Percentiles rank a stretch among this genome's conserved stretches.
phyloP scores from a whole-genome alignment of 2,797 vertebrate genomes.

The Ibycter americanus region DNA sequence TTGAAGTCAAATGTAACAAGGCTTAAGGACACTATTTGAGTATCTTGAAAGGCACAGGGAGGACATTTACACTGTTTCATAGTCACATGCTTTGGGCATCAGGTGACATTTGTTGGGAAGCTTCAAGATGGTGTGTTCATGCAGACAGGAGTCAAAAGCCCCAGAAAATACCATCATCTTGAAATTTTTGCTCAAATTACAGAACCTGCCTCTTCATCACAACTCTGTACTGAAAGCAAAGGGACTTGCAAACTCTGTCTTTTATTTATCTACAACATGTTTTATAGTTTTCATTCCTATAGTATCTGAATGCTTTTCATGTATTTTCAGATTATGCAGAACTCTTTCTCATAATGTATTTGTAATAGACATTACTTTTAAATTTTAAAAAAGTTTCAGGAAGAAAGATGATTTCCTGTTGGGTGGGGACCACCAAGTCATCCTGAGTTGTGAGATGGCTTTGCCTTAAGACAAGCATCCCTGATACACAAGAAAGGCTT shows the following conservation, averaged over 20 bases:
- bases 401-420: background rate
- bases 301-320: background rate
- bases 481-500: background rate
- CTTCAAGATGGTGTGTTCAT: background rate
- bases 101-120: background rate
- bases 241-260: background rate
- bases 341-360: background rate
- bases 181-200: background rate
- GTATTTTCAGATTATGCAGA: background rate
- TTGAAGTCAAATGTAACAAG: background rate
- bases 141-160: background rate
- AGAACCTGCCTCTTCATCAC: background rate
- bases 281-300: background rate
- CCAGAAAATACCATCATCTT: background rate
- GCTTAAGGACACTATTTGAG: background rate
- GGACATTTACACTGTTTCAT: background rate
- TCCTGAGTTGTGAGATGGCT: background rate
- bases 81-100: background rate
- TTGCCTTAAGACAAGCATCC: background rate
- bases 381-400: background rate
- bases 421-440: background rate
- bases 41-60: background rate
- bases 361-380: background rate
- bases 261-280: background rate
- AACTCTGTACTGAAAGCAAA: background rate